These are phyloP conservation scores for Coecobrya sp. DNA, from an alignment of 2,888 invertebrate species.

Conservation along the genomic window DNA sequence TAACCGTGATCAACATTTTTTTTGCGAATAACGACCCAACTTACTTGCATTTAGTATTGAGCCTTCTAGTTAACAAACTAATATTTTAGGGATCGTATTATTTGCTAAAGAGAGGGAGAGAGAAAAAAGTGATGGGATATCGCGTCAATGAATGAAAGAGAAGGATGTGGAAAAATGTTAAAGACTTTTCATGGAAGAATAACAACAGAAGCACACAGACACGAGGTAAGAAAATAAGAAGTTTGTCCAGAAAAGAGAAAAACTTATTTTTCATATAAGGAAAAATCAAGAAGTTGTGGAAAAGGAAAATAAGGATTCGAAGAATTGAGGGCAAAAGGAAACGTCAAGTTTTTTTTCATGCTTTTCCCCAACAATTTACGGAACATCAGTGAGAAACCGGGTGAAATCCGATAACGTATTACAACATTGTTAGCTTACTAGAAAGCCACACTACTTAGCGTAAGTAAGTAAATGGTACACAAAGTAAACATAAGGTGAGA, in stretches of 20 bases:
- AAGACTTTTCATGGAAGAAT: constrained; percentile 14
- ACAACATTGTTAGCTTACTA: constrained; percentile 29
- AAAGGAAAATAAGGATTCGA: constrained; percentile 50
- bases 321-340: constrained; percentile 46
- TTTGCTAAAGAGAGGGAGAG: neutral
- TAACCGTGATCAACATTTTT: constrained; percentile 48
- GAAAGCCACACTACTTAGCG: constrained; percentile 52
- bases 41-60: constrained; percentile 18
- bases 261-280: constrained; percentile 38
- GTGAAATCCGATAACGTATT: constrained; percentile 65
- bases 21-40: constrained; percentile 1
- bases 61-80: constrained; percentile 35
- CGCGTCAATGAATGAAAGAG: neutral
- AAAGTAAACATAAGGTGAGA: constrained; percentile 70
- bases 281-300: constrained; percentile 53
- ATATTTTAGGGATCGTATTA: neutral
- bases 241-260: constrained; percentile 49
- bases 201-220: neutral
- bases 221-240: constrained; percentile 36
- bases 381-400: neutral
- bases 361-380: constrained; percentile 1
- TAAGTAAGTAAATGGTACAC: constrained; percentile 43
- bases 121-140: constrained; percentile 21
- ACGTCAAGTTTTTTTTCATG: constrained; percentile 48
- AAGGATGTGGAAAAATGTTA: neutral